These are phyloP conservation scores for Agrotis exclamationis DNA, from an alignment of 2,888 invertebrate species.

Conservation along the genomic window DNA sequence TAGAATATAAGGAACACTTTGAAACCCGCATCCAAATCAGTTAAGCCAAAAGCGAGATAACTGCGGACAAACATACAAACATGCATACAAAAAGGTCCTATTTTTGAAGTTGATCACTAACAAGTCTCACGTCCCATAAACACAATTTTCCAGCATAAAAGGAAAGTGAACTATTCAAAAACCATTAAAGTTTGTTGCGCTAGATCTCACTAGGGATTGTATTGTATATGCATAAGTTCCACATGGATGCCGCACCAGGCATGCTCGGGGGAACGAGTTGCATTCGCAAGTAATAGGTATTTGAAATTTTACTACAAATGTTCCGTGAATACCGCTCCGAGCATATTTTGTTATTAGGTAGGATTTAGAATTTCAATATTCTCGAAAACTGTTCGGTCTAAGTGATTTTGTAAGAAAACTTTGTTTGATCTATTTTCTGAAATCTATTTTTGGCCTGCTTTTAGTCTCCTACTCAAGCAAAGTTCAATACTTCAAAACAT, in stretches of 20 bases:
- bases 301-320: slow-evolving; percentile 62
- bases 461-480: background rate
- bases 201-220: slow-evolving; percentile 57
- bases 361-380: slow-evolving; percentile 47
- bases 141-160: slow-evolving; percentile 3
- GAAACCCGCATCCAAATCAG: too few species aligned
- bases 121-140: background rate
- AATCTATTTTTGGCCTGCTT: background rate
- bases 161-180: slow-evolving; percentile 53
- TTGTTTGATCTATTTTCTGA: slow-evolving; percentile 11
- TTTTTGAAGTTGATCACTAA: too few species aligned
- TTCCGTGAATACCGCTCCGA: slow-evolving; percentile 50
- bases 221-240: slow-evolving; percentile 76
- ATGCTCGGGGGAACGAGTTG: slow-evolving; percentile 65
- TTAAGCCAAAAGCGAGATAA: too few species aligned
- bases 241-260: slow-evolving; percentile 67
- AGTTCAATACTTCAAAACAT: slow-evolving; percentile 8
- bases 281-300: slow-evolving; percentile 67
- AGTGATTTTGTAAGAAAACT: slow-evolving; percentile 29
- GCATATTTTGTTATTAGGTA: slow-evolving; percentile 49
- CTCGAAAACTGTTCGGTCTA: slow-evolving; percentile 17
- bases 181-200: slow-evolving; percentile 53
- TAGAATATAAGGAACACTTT: too few species aligned
- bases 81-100: too few species aligned
- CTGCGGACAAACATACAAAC: too few species aligned